Base-by-base conservation (phyloP, 2,113 vertebrate species). In the Hippopotamus amphibius region DNA sequence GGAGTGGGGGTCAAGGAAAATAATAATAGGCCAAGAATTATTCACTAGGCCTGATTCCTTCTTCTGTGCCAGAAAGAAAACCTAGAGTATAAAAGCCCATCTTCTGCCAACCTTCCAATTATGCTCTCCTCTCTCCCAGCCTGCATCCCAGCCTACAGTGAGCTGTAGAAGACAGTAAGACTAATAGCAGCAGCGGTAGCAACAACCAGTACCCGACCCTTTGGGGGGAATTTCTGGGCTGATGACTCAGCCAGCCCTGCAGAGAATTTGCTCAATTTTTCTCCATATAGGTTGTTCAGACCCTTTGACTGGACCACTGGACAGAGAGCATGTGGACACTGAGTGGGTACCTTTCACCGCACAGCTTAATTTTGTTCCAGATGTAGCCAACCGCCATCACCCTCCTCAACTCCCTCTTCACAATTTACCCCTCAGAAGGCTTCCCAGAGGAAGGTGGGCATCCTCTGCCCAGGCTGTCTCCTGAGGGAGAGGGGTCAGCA, bases 301-400 rank as follows among this genome's bases (percentile, higher is more conserved):
- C 81, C 37, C 77, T 80, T 74, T 65, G 65, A 50, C 7, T 4
- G 13, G 57, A 57, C 71, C 79, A 50, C 24, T 88, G 41, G 81
- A 57, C 65, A 48, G 22, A 82, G 6, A 46, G 6, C 17, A 37
- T 16, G 7, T 0, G 30, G 71, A 50, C 84, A 28, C 77, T 30
- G 22, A 59, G 26, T 0, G 43, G 37, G 72, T 21, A 22, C n/a
- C 65, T 48, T 61, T 80, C 13, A 68, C 8, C 80, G 74, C 50
- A 43, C 7, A 19, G 11, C 13, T 97, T 55, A 28, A 13, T 41
- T 88, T 77, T 71, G 17, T 88, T 65, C 68, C 61, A 95, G 77
- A 71, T 28, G 14, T 80, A 41, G 46, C 68, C 53, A 57, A 21
- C 14, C 19, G 24, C 6, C 9, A 43, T 14, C 74, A 19, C 11